phyloP scores from a whole-genome alignment of 2,888 invertebrate species.

The Diadegma fenestrale region DNA sequence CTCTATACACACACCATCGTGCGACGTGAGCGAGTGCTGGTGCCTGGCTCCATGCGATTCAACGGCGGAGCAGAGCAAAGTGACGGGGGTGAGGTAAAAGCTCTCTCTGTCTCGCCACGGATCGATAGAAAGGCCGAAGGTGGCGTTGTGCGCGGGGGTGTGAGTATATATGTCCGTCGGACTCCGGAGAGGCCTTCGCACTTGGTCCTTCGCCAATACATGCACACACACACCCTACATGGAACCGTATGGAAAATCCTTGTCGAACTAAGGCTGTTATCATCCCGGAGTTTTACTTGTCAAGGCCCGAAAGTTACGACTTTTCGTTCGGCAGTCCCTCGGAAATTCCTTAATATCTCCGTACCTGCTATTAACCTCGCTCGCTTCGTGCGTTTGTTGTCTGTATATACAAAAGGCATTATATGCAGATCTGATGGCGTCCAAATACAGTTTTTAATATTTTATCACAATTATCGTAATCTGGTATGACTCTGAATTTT shows the following conservation, averaged over 20 bases:
- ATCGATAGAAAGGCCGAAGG: slow-evolving; percentile 84
- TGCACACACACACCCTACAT: too few species aligned
- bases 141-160: slow-evolving; percentile 64
- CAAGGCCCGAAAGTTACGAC: neutral
- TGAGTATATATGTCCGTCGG: slow-evolving; percentile 77
- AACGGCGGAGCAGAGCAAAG: slow-evolving; percentile 58
- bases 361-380: neutral
- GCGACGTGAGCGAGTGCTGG: slow-evolving; percentile 45
- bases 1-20: slow-evolving; percentile 23
- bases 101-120: slow-evolving; percentile 78
- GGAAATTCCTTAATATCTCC: neutral
- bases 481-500: too few species aligned
- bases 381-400: slow-evolving; percentile 38
- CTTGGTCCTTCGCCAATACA: slow-evolving; percentile 39
- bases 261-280: slow-evolving; percentile 1
- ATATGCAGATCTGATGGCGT: neutral
- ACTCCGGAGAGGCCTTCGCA: slow-evolving; percentile 72
- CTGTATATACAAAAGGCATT: neutral
- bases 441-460: too few species aligned
- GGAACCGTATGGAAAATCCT: neutral
- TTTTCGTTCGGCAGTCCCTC: neutral
- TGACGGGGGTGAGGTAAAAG: slow-evolving; percentile 77
- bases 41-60: slow-evolving; percentile 50
- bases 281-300: neutral
- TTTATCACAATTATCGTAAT: too few species aligned